Percentiles rank a stretch among this genome's conserved stretches.
Conservation (phyloP, 2,888 invertebrate genomes). For the Troglohyphantes excavatus region DNA sequence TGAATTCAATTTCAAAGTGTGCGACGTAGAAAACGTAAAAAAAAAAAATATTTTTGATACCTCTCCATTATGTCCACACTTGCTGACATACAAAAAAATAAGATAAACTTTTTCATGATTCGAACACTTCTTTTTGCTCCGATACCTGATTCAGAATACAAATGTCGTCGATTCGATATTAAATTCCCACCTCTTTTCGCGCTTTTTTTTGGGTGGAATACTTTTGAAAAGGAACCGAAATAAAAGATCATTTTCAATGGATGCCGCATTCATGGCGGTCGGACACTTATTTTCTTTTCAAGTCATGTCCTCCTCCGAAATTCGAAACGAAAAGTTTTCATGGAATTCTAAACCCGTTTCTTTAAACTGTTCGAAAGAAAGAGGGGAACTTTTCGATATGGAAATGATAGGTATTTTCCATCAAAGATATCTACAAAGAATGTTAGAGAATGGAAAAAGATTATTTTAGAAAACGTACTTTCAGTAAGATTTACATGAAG, state of each 20-base stretch:
- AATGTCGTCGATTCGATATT: neutral
- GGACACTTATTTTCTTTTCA: constrained; percentile 5
- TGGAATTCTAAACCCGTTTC: neutral
- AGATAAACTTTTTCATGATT: neutral
- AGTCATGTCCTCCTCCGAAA: neutral
- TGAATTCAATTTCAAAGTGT: too few species aligned
- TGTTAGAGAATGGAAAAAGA: too few species aligned
- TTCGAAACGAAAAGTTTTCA: neutral
- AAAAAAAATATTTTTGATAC: neutral
- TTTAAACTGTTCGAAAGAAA: too few species aligned
- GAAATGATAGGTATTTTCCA: too few species aligned
- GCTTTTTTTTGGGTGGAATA: neutral
- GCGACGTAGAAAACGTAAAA: neutral
- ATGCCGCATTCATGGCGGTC: neutral
- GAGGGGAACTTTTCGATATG: too few species aligned
- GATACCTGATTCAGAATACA: constrained; percentile 1
- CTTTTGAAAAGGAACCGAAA: neutral
- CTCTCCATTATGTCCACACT: neutral
- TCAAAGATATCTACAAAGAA: too few species aligned
- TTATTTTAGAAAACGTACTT: too few species aligned
- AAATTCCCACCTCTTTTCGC: neutral
- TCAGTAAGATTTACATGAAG: too few species aligned
- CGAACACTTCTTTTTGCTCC: neutral
- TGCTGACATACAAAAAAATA: neutral
- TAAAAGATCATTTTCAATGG: neutral